Base-by-base conservation (phyloP, 2,113 vertebrate genomes). In the Syngnathus floridae region DNA sequence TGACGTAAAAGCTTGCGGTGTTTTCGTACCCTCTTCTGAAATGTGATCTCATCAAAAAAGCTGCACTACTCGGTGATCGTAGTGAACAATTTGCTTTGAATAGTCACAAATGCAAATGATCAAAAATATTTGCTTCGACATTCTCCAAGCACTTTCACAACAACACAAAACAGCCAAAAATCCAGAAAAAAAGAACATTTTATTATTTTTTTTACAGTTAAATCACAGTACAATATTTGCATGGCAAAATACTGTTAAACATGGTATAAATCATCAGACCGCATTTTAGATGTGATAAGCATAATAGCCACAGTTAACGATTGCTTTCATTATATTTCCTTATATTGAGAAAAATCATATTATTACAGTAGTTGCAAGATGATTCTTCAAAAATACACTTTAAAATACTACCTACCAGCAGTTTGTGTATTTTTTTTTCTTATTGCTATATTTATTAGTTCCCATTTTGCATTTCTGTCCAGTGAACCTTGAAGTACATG, bases 401-500 rank as follows among this genome's bases (percentile, higher is more conserved):
- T 55, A 13, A 3, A 55, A 55, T 26, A 55, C 5, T 26, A 55
- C 12, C 22, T 55, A 31, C 5, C 12, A 31, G 35, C 26, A 17
- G 54, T 35, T 16, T 56, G 26, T 55, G 54, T 13, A 5, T 55
- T 5, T 36, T 16, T 35, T 35, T 56, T 56, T 56, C 14, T 35
- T 56, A 2, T 35, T 31, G 35, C 54, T 56, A 58, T 36, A 56
- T 56, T 35, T 56, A 56, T 35, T 40, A 38, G 57, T 38, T 59
- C 38, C 41, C 11, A 7, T 41, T 60, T 60, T 63, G 69, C 41
- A 78, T 70, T 72, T 74, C 80, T 79, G 81, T 59, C 83, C 81
- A 82, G 58, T 86, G 81, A 84, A 90, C 65, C 85, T 62, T 79
- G 79, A 86, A 77, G 80, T 13, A 43, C 55, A 59, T 75, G 75